phyloP scores from a whole-genome alignment of 2,113 vertebrate genomes.

The Corythornis madagascariensis region DNA sequence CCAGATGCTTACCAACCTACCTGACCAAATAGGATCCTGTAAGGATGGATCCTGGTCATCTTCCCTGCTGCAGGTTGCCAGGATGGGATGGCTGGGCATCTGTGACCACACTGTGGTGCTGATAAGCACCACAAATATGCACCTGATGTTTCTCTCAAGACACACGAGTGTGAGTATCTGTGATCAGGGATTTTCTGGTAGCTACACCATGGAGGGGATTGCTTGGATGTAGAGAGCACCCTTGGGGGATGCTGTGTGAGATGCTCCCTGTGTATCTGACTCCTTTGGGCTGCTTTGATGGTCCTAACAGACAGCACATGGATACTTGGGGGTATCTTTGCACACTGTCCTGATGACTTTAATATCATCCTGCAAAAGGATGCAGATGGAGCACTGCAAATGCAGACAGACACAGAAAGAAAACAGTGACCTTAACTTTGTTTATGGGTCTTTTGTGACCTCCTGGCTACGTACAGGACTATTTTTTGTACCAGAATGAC shows the following conservation, averaged over 20 bases:
- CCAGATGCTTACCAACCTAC: conserved; percentile 22
- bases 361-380: neutral
- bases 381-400: neutral
- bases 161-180: neutral
- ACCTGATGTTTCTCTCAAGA: neutral
- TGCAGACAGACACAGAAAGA: neutral
- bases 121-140: accelerated
- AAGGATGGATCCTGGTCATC: neutral
- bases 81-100: neutral
- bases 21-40: neutral
- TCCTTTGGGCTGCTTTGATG: neutral
- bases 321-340: neutral
- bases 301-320: accelerated
- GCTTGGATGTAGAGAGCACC: neutral
- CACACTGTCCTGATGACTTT: neutral
- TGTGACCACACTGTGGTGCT: neutral
- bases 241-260: neutral
- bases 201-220: neutral
- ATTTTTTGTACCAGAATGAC: neutral
- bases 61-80: neutral
- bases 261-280: no score
- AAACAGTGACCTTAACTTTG: neutral
- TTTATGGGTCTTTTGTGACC: neutral
- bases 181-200: neutral
- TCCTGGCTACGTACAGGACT: neutral